These are phyloP conservation scores for Mus caroli DNA, from an alignment of 2,797 vertebrate species.

Conservation along the genomic window DNA sequence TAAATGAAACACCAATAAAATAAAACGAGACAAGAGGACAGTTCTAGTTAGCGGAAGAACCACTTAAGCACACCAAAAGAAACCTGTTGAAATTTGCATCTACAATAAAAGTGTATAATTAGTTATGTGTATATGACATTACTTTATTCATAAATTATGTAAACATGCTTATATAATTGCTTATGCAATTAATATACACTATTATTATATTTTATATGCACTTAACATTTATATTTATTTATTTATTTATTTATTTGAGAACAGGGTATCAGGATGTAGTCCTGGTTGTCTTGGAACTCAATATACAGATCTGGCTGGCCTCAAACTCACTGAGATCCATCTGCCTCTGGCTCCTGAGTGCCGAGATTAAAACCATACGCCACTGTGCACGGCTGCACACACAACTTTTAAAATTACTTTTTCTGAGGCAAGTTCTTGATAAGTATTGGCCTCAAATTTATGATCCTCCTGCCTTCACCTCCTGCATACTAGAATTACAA, in stretches of 20 bases:
- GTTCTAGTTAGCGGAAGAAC: not conserved
- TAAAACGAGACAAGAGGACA: not conserved
- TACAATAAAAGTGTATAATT: not conserved
- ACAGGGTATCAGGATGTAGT: not conserved
- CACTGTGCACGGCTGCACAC: not conserved
- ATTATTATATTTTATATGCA: not conserved
- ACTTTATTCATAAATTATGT: not conserved
- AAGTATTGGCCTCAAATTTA: not conserved
- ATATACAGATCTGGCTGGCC: not conserved
- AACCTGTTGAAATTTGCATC: not conserved
- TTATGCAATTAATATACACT: not conserved
- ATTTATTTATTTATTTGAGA: not conserved
- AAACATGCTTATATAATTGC: not conserved
- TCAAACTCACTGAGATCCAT: not conserved
- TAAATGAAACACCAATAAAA: not conserved
- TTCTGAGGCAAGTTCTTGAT: not conserved
- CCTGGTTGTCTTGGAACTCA: not conserved
- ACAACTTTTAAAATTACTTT: not conserved
- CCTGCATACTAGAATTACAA: not conserved
- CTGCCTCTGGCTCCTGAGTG: not conserved
- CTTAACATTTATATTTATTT: not conserved
- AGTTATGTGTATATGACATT: not conserved
- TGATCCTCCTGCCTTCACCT: not conserved
- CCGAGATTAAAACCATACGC: not conserved
- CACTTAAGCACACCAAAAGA: not conserved